Evolutionary conservation across 1,140 invertebrate species (phyloP).

Genomic region (Bombus superbus): DNA sequence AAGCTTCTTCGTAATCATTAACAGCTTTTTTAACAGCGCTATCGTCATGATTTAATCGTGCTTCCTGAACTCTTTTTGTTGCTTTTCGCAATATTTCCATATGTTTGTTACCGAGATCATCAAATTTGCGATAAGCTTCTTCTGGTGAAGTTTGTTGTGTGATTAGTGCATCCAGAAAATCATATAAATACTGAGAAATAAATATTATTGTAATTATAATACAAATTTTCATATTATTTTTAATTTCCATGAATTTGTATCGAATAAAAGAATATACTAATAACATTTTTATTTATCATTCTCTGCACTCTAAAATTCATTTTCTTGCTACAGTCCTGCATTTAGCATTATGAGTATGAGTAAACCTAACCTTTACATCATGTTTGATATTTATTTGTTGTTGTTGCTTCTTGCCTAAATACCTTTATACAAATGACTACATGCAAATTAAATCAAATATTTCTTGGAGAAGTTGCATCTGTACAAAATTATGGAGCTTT

Average conservation of each 20-base stretch:
- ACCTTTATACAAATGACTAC: conserved; percentile 60
- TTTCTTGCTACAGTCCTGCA: conserved; percentile 36
- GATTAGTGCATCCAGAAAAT: conserved; percentile 97
- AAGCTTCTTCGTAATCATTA: conserved; percentile 95
- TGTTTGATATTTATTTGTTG: conserved; percentile 15
- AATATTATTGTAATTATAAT: not conserved
- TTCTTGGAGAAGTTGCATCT: conserved; percentile 76
- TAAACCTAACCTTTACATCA: conserved; percentile 47
- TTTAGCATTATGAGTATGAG: conserved; percentile 12
- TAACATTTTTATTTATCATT: not conserved
- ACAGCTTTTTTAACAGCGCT: conserved; percentile 94
- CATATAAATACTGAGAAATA: conserved; percentile 91
- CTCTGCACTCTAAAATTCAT: not conserved
- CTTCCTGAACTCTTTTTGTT: conserved; percentile 96
- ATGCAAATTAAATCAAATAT: conserved; percentile 76
- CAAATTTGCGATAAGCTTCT: conserved; percentile 98
- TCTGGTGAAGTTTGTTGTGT: conserved; percentile 98
- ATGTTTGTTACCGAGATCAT: conserved; percentile 96
- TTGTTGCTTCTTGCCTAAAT: not conserved
- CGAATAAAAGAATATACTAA: not conserved
- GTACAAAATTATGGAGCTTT: conserved; percentile 82
- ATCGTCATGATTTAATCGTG: conserved; percentile 93
- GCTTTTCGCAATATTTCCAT: conserved; percentile 95
- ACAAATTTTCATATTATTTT: not conserved
- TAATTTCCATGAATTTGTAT: not conserved